phyloP scores from a whole-genome alignment of 2,113 vertebrate genomes.

The Eonycteris spelaea region DNA sequence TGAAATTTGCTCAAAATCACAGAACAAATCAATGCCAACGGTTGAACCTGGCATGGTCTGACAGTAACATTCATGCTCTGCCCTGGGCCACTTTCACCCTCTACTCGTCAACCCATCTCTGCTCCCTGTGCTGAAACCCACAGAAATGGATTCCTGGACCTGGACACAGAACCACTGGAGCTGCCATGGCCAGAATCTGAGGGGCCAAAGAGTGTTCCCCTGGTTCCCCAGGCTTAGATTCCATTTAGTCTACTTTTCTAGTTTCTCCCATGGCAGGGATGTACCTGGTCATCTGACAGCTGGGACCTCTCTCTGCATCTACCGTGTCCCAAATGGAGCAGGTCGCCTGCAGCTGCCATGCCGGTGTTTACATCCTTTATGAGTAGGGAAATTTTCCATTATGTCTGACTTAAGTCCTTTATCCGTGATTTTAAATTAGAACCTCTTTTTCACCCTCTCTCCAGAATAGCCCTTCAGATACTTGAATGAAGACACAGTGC shows the following conservation, averaged over 20 bases:
- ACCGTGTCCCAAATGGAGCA: accelerated
- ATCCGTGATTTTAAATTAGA: not conserved
- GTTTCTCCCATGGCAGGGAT: not conserved
- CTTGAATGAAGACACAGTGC: not conserved
- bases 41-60: not conserved
- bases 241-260: not conserved
- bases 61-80: not conserved
- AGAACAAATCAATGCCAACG: not conserved
- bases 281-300: not conserved
- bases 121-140: too few species aligned
- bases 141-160: too few species aligned
- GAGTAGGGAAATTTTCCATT: not conserved
- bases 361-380: not conserved
- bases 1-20: not conserved
- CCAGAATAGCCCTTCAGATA: not conserved
- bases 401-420: not conserved
- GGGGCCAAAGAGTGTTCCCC: not conserved
- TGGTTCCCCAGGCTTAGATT: not conserved
- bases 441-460: not conserved
- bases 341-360: too few species aligned
- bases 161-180: not conserved
- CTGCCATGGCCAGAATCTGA: not conserved
- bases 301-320: not conserved
- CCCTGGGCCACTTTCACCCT: not conserved
- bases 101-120: too few species aligned